Evolutionary conservation across 1,140 invertebrate species (phyloP), one percentile per base, ranked within the genome.

Genomic region (Campodea augens): DNA sequence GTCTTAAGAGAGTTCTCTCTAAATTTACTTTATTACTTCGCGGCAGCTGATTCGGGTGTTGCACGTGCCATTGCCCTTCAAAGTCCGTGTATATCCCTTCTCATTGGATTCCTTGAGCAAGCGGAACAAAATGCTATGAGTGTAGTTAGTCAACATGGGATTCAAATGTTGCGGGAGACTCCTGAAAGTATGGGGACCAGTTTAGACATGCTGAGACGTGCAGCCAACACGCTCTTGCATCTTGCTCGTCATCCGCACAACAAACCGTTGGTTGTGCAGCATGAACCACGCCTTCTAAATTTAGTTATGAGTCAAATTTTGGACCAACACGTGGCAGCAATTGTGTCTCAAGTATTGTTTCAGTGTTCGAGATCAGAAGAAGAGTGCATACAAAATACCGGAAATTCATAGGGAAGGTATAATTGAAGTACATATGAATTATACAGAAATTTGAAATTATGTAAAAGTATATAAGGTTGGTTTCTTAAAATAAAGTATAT

Each of bases 181-280:
- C 92, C 95, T 1, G 95, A 98, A 62, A 78, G 86, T 19, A 97
- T 98, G 90, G 93, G 93, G 23, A 98, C 95, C 4, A 95, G 88
- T 58, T 68, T 98, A 55, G 93, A 97, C 64, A 98, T 98, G 92
- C 66, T 98, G 53, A 71, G 93, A 47, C 75, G 95, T 49, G 87
- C 92, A 25, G 91, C 89, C 4, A 77, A 77, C 44, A 93, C 81
- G 38, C 65, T 89, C 56, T 71, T 81, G 43, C 87, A 83, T 56
- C 68, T 92, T 48, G 78, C 87, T n/a, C 73, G 77, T 58, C 85
- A 89, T 67, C 81, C 87, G 13, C 87, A 90, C 57, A 95, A 95
- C 69, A 72, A 84, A 54, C 75, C 83, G 49, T 68, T 95, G 45
- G 77, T 96, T 57, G 70, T 89, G 48, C 85, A 88, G 54, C 87